Evolutionary conservation across 92 coral and sea anemone genomes (phyloP).

Genomic region (Montipora capitata): DNA sequence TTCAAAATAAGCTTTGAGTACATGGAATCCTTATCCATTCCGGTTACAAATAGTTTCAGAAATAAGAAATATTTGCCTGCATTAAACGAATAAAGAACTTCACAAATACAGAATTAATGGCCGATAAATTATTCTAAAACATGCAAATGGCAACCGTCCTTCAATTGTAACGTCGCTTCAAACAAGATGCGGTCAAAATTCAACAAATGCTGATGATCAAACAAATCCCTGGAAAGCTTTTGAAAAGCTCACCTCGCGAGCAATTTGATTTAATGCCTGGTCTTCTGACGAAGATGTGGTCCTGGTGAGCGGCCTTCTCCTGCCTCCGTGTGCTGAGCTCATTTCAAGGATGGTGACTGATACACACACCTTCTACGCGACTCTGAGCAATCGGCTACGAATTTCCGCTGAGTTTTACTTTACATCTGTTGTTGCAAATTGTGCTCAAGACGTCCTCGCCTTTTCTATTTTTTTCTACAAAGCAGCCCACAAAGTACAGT

Average conservation of each 20-base stretch:
- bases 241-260: slow-evolving; percentile 89
- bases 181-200: not conserved
- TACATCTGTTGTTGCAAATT: slow-evolving; percentile 85
- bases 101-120: not conserved
- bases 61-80: not conserved
- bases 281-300: slow-evolving; percentile 94
- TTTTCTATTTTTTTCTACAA: slow-evolving; percentile 54
- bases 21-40: not conserved
- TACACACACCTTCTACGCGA: slow-evolving; percentile 34
- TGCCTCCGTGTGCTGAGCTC: slow-evolving; percentile 93
- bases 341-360: slow-evolving; percentile 64
- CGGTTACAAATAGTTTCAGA: not conserved
- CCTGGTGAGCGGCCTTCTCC: slow-evolving; percentile 92
- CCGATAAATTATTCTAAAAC: not conserved
- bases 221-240: not conserved
- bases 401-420: slow-evolving; percentile 59
- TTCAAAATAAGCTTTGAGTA: no score
- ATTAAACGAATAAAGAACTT: not conserved
- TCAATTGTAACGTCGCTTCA: not conserved
- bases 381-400: slow-evolving; percentile 84
- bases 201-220: no score
- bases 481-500: slow-evolving; percentile 40
- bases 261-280: slow-evolving; percentile 98
- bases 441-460: slow-evolving; percentile 54
- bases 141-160: not conserved